Evolutionary conservation across 1,140 invertebrate genomes (phyloP).

Genomic region (Drosophila neocordata): DNA sequence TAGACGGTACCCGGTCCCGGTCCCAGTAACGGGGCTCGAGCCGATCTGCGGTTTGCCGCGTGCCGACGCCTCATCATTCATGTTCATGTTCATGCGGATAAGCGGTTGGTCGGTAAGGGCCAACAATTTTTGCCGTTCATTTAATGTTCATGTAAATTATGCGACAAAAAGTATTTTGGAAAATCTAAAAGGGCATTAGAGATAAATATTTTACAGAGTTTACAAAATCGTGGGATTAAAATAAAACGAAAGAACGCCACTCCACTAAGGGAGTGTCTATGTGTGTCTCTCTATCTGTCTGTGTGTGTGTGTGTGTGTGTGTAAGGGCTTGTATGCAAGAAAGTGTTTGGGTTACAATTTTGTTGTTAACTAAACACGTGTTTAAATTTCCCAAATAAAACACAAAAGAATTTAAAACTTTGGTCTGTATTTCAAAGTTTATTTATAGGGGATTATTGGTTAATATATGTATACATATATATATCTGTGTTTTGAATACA

Average conservation of each 20-base stretch:
- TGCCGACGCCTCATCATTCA: slow-evolving; percentile 68
- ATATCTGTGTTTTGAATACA: no score
- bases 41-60: slow-evolving; percentile 57
- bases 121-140: slow-evolving; percentile 31
- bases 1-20: no score
- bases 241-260: slow-evolving; percentile 11
- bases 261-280: not conserved
- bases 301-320: not conserved
- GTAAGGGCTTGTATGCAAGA: not conserved
- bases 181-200: slow-evolving; percentile 53
- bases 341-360: not conserved
- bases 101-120: slow-evolving; percentile 21
- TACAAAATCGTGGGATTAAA: slow-evolving; percentile 62
- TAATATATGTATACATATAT: not conserved
- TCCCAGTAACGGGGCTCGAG: not conserved
- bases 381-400: not conserved
- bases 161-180: slow-evolving; percentile 55
- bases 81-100: slow-evolving; percentile 57
- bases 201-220: slow-evolving; percentile 60
- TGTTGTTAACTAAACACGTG: slow-evolving; percentile 1
- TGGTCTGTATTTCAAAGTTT: no score
- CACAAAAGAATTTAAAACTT: no score
- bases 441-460: no score
- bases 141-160: slow-evolving; percentile 68
- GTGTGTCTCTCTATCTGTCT: not conserved